Percentiles rank a stretch among this genome's conserved stretches.
Evolutionary conservation across 2,888 invertebrate species (phyloP).

Genomic region (Uropetala carovei): DNA sequence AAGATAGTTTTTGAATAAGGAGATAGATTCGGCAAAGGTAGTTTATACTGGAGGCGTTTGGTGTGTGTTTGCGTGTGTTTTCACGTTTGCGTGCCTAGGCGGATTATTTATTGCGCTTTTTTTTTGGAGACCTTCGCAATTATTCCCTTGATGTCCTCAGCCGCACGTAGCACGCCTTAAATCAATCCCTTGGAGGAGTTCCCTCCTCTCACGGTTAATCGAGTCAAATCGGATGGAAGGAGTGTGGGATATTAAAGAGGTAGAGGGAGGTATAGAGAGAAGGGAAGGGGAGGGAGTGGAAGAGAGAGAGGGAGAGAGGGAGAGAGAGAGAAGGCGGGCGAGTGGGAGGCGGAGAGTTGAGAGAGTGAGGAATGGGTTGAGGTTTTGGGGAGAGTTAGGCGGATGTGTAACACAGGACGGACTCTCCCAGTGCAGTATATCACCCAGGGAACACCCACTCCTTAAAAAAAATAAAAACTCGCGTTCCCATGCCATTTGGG

Average conservation of each 20-base stretch:
- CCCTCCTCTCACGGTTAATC: background rate
- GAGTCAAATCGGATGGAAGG: background rate
- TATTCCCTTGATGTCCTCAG: background rate
- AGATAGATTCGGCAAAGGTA: background rate
- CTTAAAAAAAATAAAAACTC: constrained; percentile 24
- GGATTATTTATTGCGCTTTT: background rate
- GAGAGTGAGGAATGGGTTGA: background rate
- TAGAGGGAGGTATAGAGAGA: background rate
- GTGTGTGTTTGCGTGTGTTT: background rate
- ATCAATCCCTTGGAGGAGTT: constrained; percentile 5
- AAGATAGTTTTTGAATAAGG: background rate
- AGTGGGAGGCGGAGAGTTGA: background rate
- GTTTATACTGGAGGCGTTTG: background rate
- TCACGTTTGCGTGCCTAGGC: background rate
- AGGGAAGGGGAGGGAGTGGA: background rate
- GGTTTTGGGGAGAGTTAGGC: background rate
- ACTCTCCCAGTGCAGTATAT: constrained; percentile 54
- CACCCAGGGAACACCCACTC: constrained; percentile 57
- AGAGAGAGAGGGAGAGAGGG: background rate
- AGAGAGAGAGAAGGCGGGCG: background rate
- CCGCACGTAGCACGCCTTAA: background rate
- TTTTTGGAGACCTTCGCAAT: constrained; percentile 1
- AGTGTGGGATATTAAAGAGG: background rate
- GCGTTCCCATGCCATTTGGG: constrained; percentile 31
- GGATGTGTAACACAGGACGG: constrained; percentile 37